Evolutionary conservation across 2,797 vertebrate genomes (phyloP).

Genomic region (Darevskia nairensis): DNA sequence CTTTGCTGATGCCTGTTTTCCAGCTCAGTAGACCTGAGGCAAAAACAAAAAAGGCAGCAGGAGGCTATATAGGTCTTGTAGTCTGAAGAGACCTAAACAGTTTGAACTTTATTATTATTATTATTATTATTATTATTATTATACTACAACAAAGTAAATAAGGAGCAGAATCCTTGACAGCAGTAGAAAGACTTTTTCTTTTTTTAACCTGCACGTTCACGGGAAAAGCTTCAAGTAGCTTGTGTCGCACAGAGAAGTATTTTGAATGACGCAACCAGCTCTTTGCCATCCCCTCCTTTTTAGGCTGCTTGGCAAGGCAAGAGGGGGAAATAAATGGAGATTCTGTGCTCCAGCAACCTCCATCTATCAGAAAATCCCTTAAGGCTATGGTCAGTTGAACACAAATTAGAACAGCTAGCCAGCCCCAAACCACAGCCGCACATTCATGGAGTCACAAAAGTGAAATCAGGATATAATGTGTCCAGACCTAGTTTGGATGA

Average conservation of each 20-base stretch:
- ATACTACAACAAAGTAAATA: background rate
- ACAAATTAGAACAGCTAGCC: conserved; percentile 21
- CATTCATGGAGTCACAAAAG: background rate
- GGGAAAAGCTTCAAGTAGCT: background rate
- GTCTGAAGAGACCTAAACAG: too few species aligned
- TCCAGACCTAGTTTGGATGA: background rate
- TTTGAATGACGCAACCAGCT: background rate
- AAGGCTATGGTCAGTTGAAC: background rate
- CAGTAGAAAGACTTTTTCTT: background rate
- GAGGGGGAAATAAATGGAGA: conserved; percentile 9
- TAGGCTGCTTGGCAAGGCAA: rapidly evolving
- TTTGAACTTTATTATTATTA: background rate
- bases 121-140: too few species aligned
- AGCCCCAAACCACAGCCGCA: background rate
- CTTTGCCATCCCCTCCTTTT: background rate
- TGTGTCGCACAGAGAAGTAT: background rate
- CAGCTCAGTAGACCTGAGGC: background rate
- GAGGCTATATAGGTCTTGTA: background rate
- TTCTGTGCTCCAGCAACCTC: background rate
- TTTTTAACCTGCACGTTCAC: too few species aligned
- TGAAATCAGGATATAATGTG: background rate
- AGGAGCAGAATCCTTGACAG: background rate
- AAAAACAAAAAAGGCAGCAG: background rate
- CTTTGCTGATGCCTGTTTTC: background rate
- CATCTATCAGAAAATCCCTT: conserved; percentile 4